Conservation (phyloP, 1,140 invertebrate genomes). For the Archivesica marissinica region DNA sequence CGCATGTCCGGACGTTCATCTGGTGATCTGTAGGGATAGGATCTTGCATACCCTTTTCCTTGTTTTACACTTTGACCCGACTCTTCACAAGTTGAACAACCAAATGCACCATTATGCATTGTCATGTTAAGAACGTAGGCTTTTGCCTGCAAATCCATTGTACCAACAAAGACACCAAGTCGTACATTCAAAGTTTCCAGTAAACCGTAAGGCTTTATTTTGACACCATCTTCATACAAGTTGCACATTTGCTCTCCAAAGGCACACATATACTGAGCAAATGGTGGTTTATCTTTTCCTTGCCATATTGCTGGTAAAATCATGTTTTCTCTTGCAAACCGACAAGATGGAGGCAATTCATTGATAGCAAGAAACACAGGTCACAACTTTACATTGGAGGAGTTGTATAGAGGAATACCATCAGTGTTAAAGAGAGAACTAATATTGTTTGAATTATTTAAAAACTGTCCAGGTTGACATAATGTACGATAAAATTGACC, state of each 20-base stretch:
- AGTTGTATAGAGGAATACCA: background rate
- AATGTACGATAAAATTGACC: constrained; percentile 6
- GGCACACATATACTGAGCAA: constrained; percentile 12
- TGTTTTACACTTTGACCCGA: background rate
- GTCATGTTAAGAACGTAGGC: constrained; percentile 14
- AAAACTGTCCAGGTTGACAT: constrained; percentile 39
- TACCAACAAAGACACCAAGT: constrained; percentile 43
- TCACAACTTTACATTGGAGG: background rate
- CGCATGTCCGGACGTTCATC: background rate
- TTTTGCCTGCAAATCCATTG: constrained; percentile 57
- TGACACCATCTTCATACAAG: constrained; percentile 20
- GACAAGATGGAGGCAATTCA: constrained; percentile 16
- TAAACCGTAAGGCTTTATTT: background rate
- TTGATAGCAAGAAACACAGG: constrained; percentile 26
- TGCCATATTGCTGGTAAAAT: constrained; percentile 49
- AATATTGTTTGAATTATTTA: constrained; percentile 23
- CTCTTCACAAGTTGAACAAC: constrained; percentile 53
- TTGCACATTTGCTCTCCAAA: constrained; percentile 36
- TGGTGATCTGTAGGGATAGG: constrained; percentile 35
- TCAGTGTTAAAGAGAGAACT: background rate
- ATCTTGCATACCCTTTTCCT: constrained; percentile 41
- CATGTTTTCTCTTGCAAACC: constrained; percentile 49
- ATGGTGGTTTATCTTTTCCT: constrained; percentile 14
- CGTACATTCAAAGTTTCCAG: constrained; percentile 12
- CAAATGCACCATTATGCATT: constrained; percentile 41